Percentiles rank a stretch among this genome's conserved stretches.
Evolutionary conservation across 2,888 invertebrate species (phyloP).

Genomic region (Rambutsinella grinnellia): DNA sequence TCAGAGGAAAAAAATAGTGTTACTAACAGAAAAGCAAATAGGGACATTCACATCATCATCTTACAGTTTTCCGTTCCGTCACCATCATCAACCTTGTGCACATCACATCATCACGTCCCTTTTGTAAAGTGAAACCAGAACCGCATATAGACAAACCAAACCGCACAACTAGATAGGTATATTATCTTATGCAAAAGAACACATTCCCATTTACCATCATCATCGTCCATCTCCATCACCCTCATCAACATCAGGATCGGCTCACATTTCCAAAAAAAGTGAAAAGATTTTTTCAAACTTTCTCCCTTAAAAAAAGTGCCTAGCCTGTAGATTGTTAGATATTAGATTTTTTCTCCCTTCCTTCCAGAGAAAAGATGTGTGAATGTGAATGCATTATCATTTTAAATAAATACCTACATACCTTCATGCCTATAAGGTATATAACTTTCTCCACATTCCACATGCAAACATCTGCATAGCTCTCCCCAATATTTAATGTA

Average conservation of each 20-base stretch:
- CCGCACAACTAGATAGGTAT: background rate
- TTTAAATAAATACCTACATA: constrained; percentile 34
- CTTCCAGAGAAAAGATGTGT: constrained; percentile 23
- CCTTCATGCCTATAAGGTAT: background rate
- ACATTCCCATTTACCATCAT: background rate
- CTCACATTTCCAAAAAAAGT: background rate
- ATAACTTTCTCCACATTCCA: background rate
- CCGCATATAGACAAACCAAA: background rate
- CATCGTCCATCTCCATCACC: background rate
- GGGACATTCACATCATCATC: background rate
- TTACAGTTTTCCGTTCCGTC: background rate
- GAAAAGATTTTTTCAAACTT: too few species aligned
- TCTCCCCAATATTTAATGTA: background rate
- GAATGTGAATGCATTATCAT: constrained; percentile 44
- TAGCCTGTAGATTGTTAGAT: background rate
- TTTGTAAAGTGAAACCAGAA: background rate
- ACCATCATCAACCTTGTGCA: background rate
- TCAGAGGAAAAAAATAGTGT: constrained; percentile 1
- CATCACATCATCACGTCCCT: background rate
- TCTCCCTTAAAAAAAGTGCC: background rate
- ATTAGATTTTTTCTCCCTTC: background rate
- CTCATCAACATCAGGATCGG: background rate
- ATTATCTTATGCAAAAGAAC: background rate
- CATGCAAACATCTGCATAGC: constrained; percentile 26
- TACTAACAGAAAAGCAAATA: background rate